Evolutionary conservation across 2,797 vertebrate species (phyloP).

Genomic region (Sebastes nivosus): DNA sequence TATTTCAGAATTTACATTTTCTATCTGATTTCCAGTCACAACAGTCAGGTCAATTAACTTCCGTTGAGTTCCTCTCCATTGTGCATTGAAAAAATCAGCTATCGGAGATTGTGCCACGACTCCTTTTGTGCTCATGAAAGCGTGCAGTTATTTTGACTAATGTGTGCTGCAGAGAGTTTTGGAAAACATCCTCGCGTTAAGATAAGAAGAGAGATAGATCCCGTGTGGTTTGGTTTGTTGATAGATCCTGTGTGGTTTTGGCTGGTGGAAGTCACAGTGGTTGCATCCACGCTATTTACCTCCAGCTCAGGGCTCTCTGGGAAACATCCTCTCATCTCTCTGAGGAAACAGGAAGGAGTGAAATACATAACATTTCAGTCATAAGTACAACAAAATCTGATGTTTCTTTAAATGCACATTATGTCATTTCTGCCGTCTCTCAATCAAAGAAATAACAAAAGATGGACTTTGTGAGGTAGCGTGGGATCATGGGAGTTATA

Average conservation of each 20-base stretch:
- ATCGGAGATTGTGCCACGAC: not conserved
- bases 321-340: conserved; percentile 44
- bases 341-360: conserved; percentile 50
- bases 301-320: conserved; percentile 30
- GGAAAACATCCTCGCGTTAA: conserved; percentile 50
- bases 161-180: conserved; percentile 10
- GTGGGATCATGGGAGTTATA: not conserved
- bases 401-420: not conserved
- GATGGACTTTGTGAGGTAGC: not conserved
- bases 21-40: conserved; percentile 33
- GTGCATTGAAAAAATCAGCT: conserved; percentile 39
- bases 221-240: conserved; percentile 45
- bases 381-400: not conserved
- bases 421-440: not conserved
- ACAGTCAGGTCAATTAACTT: conserved; percentile 33
- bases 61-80: conserved; percentile 3
- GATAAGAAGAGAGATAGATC: conserved; percentile 46
- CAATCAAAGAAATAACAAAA: not conserved
- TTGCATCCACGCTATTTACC: conserved; percentile 61
- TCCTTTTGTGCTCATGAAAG: conserved; percentile 52
- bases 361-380: conserved; percentile 16
- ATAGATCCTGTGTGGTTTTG: conserved; percentile 51
- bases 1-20: not conserved
- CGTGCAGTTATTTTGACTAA: conserved; percentile 63
- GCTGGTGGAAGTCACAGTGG: conserved; percentile 65